phyloP scores from a whole-genome alignment of 64 coral and sea anemone genomes.

The Montipora efflorescens region DNA sequence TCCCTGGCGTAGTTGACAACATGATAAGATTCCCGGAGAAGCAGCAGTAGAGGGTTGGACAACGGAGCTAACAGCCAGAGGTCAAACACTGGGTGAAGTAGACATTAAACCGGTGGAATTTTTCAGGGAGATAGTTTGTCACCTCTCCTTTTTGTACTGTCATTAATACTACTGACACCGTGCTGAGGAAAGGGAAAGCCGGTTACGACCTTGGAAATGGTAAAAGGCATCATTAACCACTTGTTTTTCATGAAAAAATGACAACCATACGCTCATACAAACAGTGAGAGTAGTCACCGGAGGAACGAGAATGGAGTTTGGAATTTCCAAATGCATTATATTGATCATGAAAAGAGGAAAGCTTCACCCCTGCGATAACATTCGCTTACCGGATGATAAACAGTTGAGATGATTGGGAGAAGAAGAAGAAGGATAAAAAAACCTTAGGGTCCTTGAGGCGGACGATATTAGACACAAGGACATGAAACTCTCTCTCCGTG shows the following conservation, averaged over 20 bases:
- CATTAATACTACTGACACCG: slow-evolving; percentile 27
- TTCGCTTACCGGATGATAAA: too few species aligned
- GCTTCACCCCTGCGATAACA: too few species aligned
- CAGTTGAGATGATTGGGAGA: too few species aligned
- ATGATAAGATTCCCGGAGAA: too few species aligned
- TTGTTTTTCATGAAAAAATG: neutral
- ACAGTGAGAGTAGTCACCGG: slow-evolving; percentile 26
- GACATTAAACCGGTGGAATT: slow-evolving; percentile 35
- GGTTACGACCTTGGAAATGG: slow-evolving; percentile 38
- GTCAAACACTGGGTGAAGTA: neutral
- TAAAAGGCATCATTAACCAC: slow-evolving; percentile 31
- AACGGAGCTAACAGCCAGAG: neutral
- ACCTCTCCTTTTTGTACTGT: slow-evolving; percentile 44
- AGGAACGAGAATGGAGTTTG: slow-evolving; percentile 58
- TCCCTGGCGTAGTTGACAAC: neutral
- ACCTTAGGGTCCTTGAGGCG: too few species aligned
- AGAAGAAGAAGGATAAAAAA: too few species aligned
- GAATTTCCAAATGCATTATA: neutral
- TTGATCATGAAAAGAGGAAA: too few species aligned
- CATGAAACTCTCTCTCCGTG: too few species aligned
- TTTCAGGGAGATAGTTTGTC: slow-evolving; percentile 28
- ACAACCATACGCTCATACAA: slow-evolving; percentile 4
- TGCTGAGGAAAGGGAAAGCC: slow-evolving; percentile 22
- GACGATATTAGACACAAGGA: too few species aligned
- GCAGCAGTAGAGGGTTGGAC: neutral